These are phyloP conservation scores for Semotilus atromaculatus DNA, from an alignment of 2,797 vertebrate species.

Conservation along the genomic window DNA sequence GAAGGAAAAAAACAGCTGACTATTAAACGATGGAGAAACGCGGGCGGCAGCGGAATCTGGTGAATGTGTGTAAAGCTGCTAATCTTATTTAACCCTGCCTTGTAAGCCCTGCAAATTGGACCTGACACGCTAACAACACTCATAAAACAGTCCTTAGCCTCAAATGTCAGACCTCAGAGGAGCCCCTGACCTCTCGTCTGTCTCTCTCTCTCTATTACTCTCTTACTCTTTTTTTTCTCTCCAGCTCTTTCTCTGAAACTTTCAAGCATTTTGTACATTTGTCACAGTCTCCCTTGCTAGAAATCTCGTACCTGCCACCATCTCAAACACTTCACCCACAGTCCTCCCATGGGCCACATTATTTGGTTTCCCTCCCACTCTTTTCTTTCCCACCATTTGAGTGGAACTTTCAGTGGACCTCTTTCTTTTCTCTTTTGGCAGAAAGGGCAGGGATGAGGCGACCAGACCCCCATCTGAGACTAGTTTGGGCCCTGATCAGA, in stretches of 20 bases:
- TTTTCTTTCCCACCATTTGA: constrained; percentile 45
- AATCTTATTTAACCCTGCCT: constrained; percentile 89
- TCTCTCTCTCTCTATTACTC: constrained; percentile 64
- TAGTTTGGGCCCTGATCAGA: constrained; percentile 51
- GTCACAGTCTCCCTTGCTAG: neutral
- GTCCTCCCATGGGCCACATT: constrained; percentile 68
- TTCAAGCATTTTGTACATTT: constrained; percentile 12
- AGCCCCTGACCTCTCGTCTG: constrained; percentile 80
- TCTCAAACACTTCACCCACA: constrained; percentile 78
- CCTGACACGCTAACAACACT: constrained; percentile 81
- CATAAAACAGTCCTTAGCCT: constrained; percentile 82
- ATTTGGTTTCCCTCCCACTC: constrained; percentile 56
- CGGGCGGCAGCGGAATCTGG: constrained; percentile 73
- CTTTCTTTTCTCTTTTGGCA: constrained; percentile 67
- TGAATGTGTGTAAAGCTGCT: constrained; percentile 83
- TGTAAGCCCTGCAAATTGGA: constrained; percentile 84
- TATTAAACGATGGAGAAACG: constrained; percentile 80
- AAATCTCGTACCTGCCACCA: constrained; percentile 59
- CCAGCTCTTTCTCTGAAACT: constrained; percentile 49
- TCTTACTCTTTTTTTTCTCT: constrained; percentile 74
- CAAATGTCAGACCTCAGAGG: constrained; percentile 84
- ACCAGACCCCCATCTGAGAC: constrained; percentile 65
- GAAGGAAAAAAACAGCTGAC: constrained; percentile 78
- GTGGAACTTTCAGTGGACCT: constrained; percentile 62
- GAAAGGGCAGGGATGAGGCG: constrained; percentile 80